A percentile compares a stretch with the other conserved stretches of the same genome.
Evolutionary conservation across 2,113 vertebrate species (phyloP).

Genomic region (Melanostigma gelatinosum): DNA sequence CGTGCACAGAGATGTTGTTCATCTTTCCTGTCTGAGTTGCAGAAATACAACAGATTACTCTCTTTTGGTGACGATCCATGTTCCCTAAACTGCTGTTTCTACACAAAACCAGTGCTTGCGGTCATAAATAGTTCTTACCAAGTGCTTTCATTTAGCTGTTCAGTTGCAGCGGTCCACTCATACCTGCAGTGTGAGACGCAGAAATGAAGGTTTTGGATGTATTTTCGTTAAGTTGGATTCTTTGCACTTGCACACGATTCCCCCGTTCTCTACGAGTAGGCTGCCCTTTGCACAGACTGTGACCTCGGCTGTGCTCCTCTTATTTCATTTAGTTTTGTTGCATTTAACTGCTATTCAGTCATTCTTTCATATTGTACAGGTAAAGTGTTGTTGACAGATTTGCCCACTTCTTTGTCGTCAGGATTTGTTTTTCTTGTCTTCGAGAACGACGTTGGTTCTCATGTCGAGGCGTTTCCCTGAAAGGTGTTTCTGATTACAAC

Average conservation of each 20-base stretch:
- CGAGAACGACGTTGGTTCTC: not conserved
- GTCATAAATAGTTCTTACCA: not conserved
- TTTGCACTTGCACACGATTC: not conserved
- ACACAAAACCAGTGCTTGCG: not conserved
- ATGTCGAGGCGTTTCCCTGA: not conserved
- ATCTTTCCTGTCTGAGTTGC: not conserved
- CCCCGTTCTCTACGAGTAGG: not conserved
- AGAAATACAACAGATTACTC: not conserved
- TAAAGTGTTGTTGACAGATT: not conserved
- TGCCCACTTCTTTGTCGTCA: not conserved
- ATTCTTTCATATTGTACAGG: constrained; percentile 17
- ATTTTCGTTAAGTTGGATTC: not conserved
- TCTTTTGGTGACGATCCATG: not conserved
- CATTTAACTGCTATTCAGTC: not conserved
- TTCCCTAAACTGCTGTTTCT: not conserved
- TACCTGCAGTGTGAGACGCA: not conserved
- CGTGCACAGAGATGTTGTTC: not conserved
- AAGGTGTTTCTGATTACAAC: not conserved
- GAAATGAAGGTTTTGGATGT: constrained; percentile 50
- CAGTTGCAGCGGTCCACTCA: not conserved
- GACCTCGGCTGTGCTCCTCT: not conserved
- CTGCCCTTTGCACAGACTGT: constrained; percentile 1
- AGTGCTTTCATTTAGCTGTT: constrained; percentile 1
- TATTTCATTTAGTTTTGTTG: not conserved
- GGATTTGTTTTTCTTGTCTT: not conserved